Evolutionary conservation across 2,113 vertebrate species (phyloP), one percentile per base, ranked within the genome.

Genomic region (Ia io): DNA sequence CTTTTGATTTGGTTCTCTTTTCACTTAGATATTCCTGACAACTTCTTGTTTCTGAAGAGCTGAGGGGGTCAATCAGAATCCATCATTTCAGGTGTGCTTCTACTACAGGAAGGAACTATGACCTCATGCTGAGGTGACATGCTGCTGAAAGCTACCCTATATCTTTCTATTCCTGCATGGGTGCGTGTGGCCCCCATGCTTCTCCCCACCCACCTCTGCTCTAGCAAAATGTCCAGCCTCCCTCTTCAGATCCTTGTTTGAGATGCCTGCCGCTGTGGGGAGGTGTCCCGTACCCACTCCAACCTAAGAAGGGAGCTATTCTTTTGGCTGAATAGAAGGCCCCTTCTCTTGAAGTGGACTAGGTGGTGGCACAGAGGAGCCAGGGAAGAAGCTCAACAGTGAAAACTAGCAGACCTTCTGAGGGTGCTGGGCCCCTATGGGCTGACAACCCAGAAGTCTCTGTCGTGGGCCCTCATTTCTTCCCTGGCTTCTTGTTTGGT

Each of bases 1-100:
- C 47, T 28, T 93, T 92, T 63, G 76, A 47, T 78, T 82, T 85
- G 59, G 23, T 13, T 93, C 93, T 94, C 42, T 23, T 82, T 96
- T 94, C 78, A 94, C 92, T 85, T 13, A 90, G 93, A 90, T 82
- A 63, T 93, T 93, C 67, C 92, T 37, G 86, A 92, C 49, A 90
- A 70, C 18, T n/a, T 65, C 37, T 95, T 93, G 53, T 35, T 85
- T 96, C 40, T 80, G 71, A 92, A 84, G 44, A 94, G 59, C 40
- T 51, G 80, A 95, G 25, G 37, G 61, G 23, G 86, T 53, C 63
- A 35, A 11, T 59, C 25, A 65, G 63, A 86, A 84, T 74, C 42
- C 10, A 35, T 74, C 56, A 40, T 88, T 95, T 92, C 80, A 30
- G 37, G 23, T 71, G 67, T 93, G 28, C 28, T 67, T 91, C 51